phyloP scores from a whole-genome alignment of 2,797 vertebrate species.

The Hemitrygon akajei region DNA sequence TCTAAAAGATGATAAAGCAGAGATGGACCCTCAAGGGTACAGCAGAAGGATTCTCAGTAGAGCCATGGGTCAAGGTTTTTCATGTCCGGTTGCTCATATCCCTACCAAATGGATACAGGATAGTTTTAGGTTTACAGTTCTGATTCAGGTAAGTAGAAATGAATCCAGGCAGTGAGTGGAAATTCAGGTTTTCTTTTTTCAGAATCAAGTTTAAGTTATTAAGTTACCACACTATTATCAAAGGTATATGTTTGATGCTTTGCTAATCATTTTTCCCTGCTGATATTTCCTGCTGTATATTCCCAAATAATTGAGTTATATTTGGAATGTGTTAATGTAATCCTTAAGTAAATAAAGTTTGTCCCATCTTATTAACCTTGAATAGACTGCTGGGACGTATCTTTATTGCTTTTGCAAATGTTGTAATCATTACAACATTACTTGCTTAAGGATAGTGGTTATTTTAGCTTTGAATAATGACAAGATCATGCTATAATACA shows the following conservation, averaged over 20 bases:
- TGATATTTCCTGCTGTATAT: not conserved
- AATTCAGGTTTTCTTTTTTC: no score
- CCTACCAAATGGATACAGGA: no score
- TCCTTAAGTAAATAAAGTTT: not conserved
- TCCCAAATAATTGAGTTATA: not conserved
- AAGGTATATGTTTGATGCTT: not conserved
- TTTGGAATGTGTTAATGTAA: not conserved
- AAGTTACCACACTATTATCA: not conserved
- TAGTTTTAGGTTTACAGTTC: no score
- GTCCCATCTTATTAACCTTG: not conserved
- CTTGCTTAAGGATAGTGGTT: not conserved
- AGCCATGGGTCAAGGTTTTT: no score
- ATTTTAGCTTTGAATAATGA: not conserved
- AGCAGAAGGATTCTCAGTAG: no score
- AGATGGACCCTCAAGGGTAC: no score
- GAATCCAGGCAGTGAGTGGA: no score
- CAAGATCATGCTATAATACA: not conserved
- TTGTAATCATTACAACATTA: not conserved
- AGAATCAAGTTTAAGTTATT: not conserved
- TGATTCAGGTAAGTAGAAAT: no score
- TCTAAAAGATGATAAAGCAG: no score
- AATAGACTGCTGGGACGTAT: not conserved
- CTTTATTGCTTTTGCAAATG: not conserved
- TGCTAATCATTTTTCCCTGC: not conserved
- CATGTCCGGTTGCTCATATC: no score